Conservation (phyloP, 2,113 vertebrate genomes). For the Aptenodytes forsteri region DNA sequence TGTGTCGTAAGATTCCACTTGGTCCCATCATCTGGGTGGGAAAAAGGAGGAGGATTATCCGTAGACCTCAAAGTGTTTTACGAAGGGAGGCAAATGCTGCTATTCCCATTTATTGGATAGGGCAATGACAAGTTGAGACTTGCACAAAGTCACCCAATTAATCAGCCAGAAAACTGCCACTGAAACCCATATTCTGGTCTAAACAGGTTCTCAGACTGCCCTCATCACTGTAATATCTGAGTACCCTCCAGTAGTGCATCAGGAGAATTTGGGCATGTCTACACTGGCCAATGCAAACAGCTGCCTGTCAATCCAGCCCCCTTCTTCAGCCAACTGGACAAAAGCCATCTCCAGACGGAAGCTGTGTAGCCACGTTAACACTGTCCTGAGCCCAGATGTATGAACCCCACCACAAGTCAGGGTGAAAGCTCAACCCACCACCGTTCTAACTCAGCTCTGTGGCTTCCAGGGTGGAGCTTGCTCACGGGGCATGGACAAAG, state of each 20-base stretch:
- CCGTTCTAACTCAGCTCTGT: neutral
- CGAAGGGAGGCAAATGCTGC: conserved; percentile 49
- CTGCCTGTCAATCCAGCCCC: conserved; percentile 20
- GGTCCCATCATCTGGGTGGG: conserved; percentile 64
- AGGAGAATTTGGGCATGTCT: conserved; percentile 23
- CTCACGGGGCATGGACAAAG: neutral
- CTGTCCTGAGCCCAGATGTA: neutral
- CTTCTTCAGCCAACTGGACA: conserved; percentile 11
- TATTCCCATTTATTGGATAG: conserved; percentile 53
- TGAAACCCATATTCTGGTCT: conserved; percentile 56
- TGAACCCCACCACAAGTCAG: neutral
- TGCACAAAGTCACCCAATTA: conserved; percentile 54
- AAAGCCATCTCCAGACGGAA: neutral
- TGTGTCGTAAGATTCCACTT: conserved; percentile 56
- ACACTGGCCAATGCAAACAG: neutral
- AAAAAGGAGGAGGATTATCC: conserved; percentile 59
- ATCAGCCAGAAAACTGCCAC: conserved; percentile 58
- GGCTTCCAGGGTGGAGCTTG: neutral
- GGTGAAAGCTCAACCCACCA: neutral
- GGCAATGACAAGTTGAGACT: neutral
- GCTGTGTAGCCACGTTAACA: neutral
- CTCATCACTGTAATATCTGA: conserved; percentile 20
- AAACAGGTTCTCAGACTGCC: conserved; percentile 57
- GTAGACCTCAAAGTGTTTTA: conserved; percentile 54
- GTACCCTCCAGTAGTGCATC: neutral